Base-by-base conservation (phyloP, 1,140 invertebrate species). In the Magallana gigas region DNA sequence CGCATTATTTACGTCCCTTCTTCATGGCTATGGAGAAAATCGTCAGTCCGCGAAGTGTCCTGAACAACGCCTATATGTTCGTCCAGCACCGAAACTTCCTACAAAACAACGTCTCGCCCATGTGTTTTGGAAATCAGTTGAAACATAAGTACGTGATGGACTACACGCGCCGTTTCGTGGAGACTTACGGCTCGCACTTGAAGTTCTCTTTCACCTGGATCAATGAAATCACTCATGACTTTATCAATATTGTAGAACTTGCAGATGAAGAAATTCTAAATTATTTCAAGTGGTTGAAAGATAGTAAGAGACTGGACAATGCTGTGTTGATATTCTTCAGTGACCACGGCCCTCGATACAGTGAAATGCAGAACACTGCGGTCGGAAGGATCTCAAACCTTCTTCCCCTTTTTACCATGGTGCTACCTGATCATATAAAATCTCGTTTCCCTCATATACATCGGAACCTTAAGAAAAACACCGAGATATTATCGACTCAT, bases 301-400 rank as follows among this genome's bases (percentile, higher is more conserved):
- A 91, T 7, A 88, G 89, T 16, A 90, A 91, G 16, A 90, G 91
- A 56, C 90, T 96, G 3, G 94, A 96, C 23, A 95, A 96, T 89
- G 96, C 96, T 0, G 93, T 96, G 0, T 93, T 99, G 0, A 95
- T 99, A 56, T 96, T 99, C n/a, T 95, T 98, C 90, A 98, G 98
- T 91, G 98, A 99, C 94, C 98, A 99, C 94, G 98, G 98, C 90
- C 97, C 98, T 92, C 94, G 98, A 60, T 99, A 97, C 95, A 98
- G 98, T 2, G 95, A 95, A 5, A 97, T 98, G 18, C 93, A 97
- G 58, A 94, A 96, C 89, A 98, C 98, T 0, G 97, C 97, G 93
- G 96, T 95, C 85, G 98, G 98, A 0, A 96, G 97, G 93, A 95
- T 98, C 88, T 98, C 99, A 94, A 98, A 99, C 93, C 95, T 98